Evolutionary conservation across 2,797 vertebrate species (phyloP).

Genomic region (Halcyon chelicuti): DNA sequence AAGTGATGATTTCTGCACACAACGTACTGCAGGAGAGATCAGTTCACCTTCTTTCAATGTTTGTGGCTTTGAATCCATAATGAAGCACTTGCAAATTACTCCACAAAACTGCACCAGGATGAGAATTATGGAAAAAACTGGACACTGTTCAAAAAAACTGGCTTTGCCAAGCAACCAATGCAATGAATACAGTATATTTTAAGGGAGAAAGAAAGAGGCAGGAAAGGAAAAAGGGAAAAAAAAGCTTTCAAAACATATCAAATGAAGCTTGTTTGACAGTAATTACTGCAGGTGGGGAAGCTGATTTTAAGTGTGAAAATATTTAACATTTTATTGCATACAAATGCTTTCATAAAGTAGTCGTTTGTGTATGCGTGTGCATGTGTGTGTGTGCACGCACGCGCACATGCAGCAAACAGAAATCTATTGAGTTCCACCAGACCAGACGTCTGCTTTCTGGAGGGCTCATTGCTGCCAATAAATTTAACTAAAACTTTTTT

Average conservation of each 20-base stretch:
- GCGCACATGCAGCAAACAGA: slow-evolving; percentile 68
- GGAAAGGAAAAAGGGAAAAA: neutral
- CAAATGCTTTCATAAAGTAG: slow-evolving; percentile 63
- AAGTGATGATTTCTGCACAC: slow-evolving; percentile 25
- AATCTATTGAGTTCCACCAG: slow-evolving; percentile 80
- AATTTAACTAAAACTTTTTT: slow-evolving; percentile 77
- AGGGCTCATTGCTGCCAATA: slow-evolving; percentile 83
- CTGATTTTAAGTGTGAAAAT: slow-evolving; percentile 59
- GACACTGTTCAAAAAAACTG: neutral
- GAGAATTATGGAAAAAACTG: slow-evolving; percentile 27
- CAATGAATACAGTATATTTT: neutral
- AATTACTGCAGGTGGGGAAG: neutral
- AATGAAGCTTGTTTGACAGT: slow-evolving; percentile 13
- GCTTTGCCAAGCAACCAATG: neutral
- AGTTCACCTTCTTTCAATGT: neutral
- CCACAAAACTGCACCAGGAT: neutral
- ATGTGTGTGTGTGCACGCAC: neutral
- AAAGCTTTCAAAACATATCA: slow-evolving; percentile 26
- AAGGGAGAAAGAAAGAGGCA: neutral
- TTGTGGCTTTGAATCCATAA: neutral
- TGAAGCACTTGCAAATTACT: neutral
- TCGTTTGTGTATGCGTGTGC: neutral
- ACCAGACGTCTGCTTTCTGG: slow-evolving; percentile 84
- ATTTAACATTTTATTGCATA: slow-evolving; percentile 70
- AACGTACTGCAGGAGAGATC: neutral